Conservation (phyloP, 1,140 invertebrate species). For the Dryas iulia region DNA sequence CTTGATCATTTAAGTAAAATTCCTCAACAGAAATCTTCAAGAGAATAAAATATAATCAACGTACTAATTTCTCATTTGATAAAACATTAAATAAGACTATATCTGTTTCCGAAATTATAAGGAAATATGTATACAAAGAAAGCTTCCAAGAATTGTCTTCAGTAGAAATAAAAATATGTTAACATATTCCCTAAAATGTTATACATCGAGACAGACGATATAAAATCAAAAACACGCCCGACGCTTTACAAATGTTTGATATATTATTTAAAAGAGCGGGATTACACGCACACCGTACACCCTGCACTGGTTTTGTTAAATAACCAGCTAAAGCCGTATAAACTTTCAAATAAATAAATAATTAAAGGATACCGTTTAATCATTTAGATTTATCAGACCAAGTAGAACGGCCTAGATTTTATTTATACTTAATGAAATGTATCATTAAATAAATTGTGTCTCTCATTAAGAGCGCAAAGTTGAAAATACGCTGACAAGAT, state of each 20-base stretch:
- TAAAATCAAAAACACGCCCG: constrained; percentile 5
- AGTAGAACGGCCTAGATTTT: constrained; percentile 8
- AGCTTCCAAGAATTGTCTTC: too few species aligned
- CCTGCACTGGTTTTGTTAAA: constrained; percentile 14
- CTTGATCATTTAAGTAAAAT: not conserved
- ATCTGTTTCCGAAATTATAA: not conserved
- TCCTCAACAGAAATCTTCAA: not conserved
- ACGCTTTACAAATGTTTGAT: constrained; percentile 15
- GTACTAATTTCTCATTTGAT: not conserved
- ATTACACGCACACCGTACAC: constrained; percentile 20
- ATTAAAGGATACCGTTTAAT: not conserved
- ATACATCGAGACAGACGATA: not conserved
- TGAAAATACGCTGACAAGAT: constrained; percentile 8
- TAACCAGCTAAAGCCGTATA: not conserved
- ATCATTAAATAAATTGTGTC: constrained; percentile 2
- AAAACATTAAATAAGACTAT: not conserved
- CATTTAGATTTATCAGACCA: not conserved
- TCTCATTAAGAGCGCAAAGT: not conserved
- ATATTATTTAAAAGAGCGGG: constrained; percentile 31
- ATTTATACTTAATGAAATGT: not conserved
- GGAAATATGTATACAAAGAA: not conserved
- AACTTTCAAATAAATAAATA: not conserved
- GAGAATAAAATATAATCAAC: not conserved
- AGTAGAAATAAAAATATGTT: too few species aligned
- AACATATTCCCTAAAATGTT: too few species aligned